Evolutionary conservation across 1,140 invertebrate genomes (phyloP), one percentile per base, ranked within the genome.

Genomic region (Ectropis grisescens): DNA sequence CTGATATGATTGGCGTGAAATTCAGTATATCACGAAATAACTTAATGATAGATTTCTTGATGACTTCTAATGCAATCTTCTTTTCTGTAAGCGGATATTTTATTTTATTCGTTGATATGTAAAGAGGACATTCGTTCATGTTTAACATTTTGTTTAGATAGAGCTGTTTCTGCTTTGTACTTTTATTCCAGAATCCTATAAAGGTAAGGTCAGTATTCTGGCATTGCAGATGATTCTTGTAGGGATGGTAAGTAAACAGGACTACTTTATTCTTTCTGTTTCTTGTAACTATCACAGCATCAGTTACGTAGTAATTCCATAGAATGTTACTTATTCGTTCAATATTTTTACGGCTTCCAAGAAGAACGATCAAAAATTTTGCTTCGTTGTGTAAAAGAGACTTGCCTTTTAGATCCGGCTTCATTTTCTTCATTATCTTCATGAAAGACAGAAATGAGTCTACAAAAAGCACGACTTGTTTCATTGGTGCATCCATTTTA

Each of bases 101-200:
- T 1, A 71, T 23, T 41, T 69, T 71, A 15, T 67, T 66, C 0
- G 65, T 75, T 4, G 70, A 65, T 33, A 75, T 61, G 31, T 67
- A 69, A 13, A 75, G 33, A 2, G 70, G 67, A 39, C 67, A 71
- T 26, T 47, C 50, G 19, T 59, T 47, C 65, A 75, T 71, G 11
- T 70, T 51, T 33, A 3, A 34, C 54, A 67, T 65, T 52, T 74
- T 74, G 26, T 74, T 47, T 1, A 54, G 47, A 40, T 55, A 74
- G 9, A 67, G 29, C 11, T 59, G 27, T 5, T 35, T 35, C 6
- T 36, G 14, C 11, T 28, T 36, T 11, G 33, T 23, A 4, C 33
- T 38, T 28, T 50, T 41, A 12, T 52, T 35, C 51, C 56, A 60
- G 23, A 53, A 55, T 6, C 49, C 51, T 8, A 71, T 55, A 1